A percentile compares a stretch with the other conserved stretches of the same genome.
Conservation (phyloP, 2,888 invertebrate genomes). For the Drosophila anomalata region DNA sequence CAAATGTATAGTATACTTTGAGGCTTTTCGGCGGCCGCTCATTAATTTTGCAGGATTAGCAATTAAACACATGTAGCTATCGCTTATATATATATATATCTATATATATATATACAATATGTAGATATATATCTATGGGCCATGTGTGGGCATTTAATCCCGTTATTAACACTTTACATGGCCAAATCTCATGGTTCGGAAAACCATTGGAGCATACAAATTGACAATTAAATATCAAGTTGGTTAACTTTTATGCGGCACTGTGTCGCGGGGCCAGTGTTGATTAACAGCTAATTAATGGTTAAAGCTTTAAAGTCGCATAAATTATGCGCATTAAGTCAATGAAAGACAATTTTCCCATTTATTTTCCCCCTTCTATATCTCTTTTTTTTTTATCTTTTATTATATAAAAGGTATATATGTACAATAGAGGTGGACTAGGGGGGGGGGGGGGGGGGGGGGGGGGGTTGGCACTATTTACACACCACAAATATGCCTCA, state of each 20-base stretch:
- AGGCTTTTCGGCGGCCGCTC: slow-evolving; percentile 27
- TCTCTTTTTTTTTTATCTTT: not conserved
- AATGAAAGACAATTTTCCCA: slow-evolving; percentile 21
- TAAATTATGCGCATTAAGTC: slow-evolving; percentile 57
- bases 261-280: slow-evolving; percentile 13
- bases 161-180: slow-evolving; percentile 45
- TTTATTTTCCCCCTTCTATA: not conserved
- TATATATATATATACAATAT: not conserved
- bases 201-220: slow-evolving; percentile 42
- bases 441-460: slow-evolving; percentile 5
- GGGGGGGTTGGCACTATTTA: slow-evolving; percentile 44
- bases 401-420: not conserved
- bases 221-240: slow-evolving; percentile 52
- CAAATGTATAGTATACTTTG: slow-evolving; percentile 20
- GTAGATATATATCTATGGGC: not conserved
- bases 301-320: slow-evolving; percentile 51
- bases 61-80: slow-evolving; percentile 37
- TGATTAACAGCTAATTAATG: slow-evolving; percentile 69
- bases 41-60: slow-evolving; percentile 49
- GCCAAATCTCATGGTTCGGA: slow-evolving; percentile 11
- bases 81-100: not conserved
- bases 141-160: slow-evolving; percentile 21
- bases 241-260: slow-evolving; percentile 34
- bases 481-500: slow-evolving; percentile 76
- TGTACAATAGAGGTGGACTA: not conserved